Conservation (phyloP, 1,140 invertebrate species). For the Drosophila takahashii region DNA sequence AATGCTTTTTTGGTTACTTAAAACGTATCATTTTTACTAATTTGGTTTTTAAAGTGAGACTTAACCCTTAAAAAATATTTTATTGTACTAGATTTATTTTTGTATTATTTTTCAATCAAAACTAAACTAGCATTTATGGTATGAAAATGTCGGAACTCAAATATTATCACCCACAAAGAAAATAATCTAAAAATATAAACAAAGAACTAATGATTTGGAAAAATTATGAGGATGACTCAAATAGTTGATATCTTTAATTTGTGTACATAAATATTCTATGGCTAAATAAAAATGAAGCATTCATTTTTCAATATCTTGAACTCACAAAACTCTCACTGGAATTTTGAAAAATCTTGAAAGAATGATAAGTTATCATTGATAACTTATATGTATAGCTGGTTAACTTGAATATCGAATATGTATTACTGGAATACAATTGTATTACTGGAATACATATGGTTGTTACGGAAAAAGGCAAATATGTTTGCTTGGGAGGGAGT, state of each 20-base stretch:
- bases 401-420: too few relatives aligned
- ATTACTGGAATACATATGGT: background rate
- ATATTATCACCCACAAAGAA: background rate
- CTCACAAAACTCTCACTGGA: background rate
- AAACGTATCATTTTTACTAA: background rate
- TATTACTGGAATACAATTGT: too few relatives aligned
- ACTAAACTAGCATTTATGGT: too few relatives aligned
- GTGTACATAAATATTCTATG: too few relatives aligned
- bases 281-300: too few relatives aligned
- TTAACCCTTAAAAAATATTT: background rate
- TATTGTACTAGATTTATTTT: too few relatives aligned
- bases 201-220: background rate
- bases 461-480: constrained; percentile 1
- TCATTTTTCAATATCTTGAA: background rate
- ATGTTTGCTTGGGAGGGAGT: constrained; percentile 5
- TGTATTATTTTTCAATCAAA: too few relatives aligned
- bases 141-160: background rate
- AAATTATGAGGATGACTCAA: background rate
- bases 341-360: background rate
- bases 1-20: background rate
- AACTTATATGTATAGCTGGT: too few relatives aligned
- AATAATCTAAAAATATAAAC: background rate
- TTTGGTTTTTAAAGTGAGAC: background rate
- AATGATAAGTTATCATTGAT: background rate
- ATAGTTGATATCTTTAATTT: background rate